Evolutionary conservation across 1,140 invertebrate genomes (phyloP).

Genomic region (Stratiolaelaps scimitus): DNA sequence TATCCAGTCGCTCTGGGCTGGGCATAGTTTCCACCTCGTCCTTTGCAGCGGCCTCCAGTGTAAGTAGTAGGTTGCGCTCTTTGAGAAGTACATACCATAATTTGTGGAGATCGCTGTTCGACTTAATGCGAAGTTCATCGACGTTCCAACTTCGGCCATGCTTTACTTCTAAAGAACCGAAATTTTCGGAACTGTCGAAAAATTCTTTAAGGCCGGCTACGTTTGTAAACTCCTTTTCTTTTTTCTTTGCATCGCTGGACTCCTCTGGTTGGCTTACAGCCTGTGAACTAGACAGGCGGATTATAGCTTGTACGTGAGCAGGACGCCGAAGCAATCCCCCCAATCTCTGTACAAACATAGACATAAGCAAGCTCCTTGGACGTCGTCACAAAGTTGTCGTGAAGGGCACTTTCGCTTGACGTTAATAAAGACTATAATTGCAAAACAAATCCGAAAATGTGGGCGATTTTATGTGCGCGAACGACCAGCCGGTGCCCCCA

Average conservation of each 20-base stretch:
- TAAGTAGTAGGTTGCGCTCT: constrained; percentile 90
- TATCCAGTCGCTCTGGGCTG: constrained; percentile 86
- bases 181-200: constrained; percentile 78
- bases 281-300: too few relatives aligned
- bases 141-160: constrained; percentile 66
- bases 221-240: constrained; percentile 7
- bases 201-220: constrained; percentile 59
- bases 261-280: background rate
- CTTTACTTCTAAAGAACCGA: constrained; percentile 61
- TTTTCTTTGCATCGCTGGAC: background rate
- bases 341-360: too few relatives aligned
- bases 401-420: too few relatives aligned
- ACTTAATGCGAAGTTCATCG: constrained; percentile 87
- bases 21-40: constrained; percentile 60
- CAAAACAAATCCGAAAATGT: too few relatives aligned
- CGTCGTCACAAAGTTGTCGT: too few relatives aligned
- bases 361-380: too few relatives aligned
- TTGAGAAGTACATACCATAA: constrained; percentile 92
- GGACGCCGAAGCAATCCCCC: too few relatives aligned
- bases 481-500: too few relatives aligned
- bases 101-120: constrained; percentile 91
- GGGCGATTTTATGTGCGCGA: too few relatives aligned
- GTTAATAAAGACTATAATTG: too few relatives aligned
- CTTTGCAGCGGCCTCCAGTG: constrained; percentile 78
- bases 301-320: too few relatives aligned